phyloP scores from a whole-genome alignment of 2,113 vertebrate species.

The Gobius niger region DNA sequence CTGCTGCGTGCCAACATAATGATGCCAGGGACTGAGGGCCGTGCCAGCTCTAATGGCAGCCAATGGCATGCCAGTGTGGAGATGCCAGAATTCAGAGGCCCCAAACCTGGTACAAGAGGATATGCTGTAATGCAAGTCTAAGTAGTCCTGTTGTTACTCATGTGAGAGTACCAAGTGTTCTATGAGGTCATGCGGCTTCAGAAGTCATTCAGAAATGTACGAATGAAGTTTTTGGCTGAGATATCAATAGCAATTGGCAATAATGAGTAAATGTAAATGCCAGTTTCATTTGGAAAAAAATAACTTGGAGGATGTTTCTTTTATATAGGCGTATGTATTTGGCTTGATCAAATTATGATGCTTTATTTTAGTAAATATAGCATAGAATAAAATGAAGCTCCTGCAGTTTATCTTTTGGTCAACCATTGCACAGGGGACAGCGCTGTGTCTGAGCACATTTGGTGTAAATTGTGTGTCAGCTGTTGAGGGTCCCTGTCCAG shows the following conservation, averaged over 20 bases:
- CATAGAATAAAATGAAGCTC: neutral
- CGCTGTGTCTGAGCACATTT: slow-evolving; percentile 18
- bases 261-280: no score
- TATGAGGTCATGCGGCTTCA: neutral
- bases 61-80: slow-evolving; percentile 44
- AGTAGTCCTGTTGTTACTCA: neutral
- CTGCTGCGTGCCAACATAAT: slow-evolving; percentile 57
- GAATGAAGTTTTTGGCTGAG: no score
- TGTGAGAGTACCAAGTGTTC: neutral
- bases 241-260: no score
- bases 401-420: neutral
- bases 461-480: slow-evolving; percentile 50
- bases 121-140: neutral
- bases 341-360: no score
- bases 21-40: slow-evolving; percentile 56
- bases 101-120: slow-evolving; percentile 16
- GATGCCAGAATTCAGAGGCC: slow-evolving; percentile 28
- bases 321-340: no score
- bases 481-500: slow-evolving; percentile 41
- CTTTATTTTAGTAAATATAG: no score
- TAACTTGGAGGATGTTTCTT: no score
- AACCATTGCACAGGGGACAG: neutral
- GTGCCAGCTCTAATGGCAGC: slow-evolving; percentile 59
- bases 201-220: neutral
- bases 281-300: no score